phyloP scores from a whole-genome alignment of 2,113 vertebrate genomes.

The Miniopterus natalensis region DNA sequence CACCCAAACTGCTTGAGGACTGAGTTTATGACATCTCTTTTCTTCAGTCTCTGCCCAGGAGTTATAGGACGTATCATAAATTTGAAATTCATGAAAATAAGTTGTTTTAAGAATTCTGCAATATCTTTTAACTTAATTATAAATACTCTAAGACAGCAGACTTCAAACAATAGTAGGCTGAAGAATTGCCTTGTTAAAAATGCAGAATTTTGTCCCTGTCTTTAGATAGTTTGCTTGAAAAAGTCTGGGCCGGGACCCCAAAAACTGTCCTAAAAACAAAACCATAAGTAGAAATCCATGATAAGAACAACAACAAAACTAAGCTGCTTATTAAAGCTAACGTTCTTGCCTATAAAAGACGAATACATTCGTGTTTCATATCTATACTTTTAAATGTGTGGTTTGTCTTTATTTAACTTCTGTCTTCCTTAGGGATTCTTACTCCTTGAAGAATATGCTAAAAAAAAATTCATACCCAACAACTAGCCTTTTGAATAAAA shows the following conservation, averaged over 20 bases:
- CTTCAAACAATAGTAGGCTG: background rate
- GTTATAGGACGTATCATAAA: background rate
- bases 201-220: background rate
- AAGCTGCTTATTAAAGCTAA: background rate
- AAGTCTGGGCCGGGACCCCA: background rate
- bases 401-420: background rate
- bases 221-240: constrained; percentile 37
- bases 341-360: constrained; percentile 14
- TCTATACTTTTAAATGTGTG: background rate
- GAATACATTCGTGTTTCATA: background rate
- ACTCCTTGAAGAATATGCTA: background rate
- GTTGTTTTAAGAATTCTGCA: background rate
- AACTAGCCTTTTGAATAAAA: constrained; percentile 50
- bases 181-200: constrained; percentile 27
- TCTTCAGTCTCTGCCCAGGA: background rate
- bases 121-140: constrained; percentile 31
- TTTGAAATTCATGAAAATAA: constrained; percentile 58
- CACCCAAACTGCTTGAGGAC: background rate
- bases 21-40: constrained; percentile 55
- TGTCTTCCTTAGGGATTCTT: background rate
- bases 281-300: background rate
- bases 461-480: background rate
- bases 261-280: constrained; percentile 55
- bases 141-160: background rate
- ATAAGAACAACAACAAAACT: constrained; percentile 18